Base-by-base conservation (phyloP, 92 coral and sea anemone species). In the Plumapathes pennacea region DNA sequence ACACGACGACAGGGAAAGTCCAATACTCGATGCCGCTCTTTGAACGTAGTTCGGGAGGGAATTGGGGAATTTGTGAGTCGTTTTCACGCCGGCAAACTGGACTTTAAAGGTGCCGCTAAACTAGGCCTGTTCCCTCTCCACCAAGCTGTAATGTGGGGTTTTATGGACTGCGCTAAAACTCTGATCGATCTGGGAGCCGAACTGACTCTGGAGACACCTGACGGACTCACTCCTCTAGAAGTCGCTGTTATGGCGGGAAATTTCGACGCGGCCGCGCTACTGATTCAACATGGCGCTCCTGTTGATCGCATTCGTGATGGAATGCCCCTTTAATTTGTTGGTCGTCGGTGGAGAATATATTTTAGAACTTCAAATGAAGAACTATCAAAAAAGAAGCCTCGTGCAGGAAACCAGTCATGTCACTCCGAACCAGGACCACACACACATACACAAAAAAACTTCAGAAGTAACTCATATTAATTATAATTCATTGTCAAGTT, bases 221-320 rank as follows among this genome's bases (percentile, higher is more conserved):
- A 76, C 23, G 95, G 95, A 14, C 45, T 86, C 8, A 86, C 95
- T 22, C 85, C 95, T 5, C 53, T 86, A n/a, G 88, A 86, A 42
- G 55, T 83, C 9, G 95, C 95, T 14, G 95, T 86, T 12, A 72
- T 73, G 69, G 78, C 81, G 40, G 95, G 95, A 26, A 76, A 76
- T 34, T 86, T 86, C 53, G 95, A 86, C 63, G 73, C 85, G 17
- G 89, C 89, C 10, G 84, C 71, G 18, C 38, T 87, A 19, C 57
- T 87, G 47, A 77, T 87, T 44, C 77, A 82, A 13, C 54, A 87
- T 67, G 95, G 95, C 1, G 95, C 95, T 12, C 84, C 95, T 23
- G 67, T 87, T 49, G 95, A 82, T 51, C 88, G 89, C 38, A 87
- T 87, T 28, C 75, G 80, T 21, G 77, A 87, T 46, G 95, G 95